These are phyloP conservation scores for Pterois miles DNA, from an alignment of 2,797 vertebrate species.

Conservation along the genomic window DNA sequence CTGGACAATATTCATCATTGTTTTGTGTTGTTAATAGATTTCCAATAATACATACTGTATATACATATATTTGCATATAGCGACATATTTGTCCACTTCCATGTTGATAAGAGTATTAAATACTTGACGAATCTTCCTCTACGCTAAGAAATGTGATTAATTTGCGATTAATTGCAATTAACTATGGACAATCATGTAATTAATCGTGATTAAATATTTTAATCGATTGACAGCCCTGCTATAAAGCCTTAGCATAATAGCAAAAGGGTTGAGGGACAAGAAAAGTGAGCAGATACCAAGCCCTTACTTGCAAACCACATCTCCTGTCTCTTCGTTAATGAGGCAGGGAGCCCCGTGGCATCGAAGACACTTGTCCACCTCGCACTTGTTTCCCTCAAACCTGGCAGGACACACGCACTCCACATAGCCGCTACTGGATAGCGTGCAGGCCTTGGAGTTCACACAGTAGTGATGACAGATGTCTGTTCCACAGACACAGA, in stretches of 20 bases:
- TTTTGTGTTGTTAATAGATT: no score
- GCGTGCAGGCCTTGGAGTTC: slow-evolving; percentile 93
- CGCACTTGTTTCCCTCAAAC: slow-evolving; percentile 94
- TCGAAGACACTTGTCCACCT: slow-evolving; percentile 92
- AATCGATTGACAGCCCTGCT: background rate
- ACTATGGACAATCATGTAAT: no score
- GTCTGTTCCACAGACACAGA: slow-evolving; percentile 72
- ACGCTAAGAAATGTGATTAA: no score
- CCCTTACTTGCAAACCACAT: slow-evolving; percentile 96
- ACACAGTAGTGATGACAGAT: slow-evolving; percentile 96
- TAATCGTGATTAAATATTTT: no score
- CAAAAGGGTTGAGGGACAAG: slow-evolving; percentile 3
- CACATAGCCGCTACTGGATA: slow-evolving; percentile 91
- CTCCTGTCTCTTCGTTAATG: slow-evolving; percentile 88
- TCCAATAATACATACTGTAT: no score
- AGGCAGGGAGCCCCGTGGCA: slow-evolving; percentile 95
- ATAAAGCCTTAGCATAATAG: background rate
- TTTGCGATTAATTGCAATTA: no score
- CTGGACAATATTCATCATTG: no score
- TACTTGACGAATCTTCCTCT: no score
- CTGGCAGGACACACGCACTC: slow-evolving; percentile 92
- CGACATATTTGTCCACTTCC: no score
- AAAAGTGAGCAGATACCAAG: slow-evolving; percentile 21
- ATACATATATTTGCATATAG: no score
- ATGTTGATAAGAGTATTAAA: no score